These are phyloP conservation scores for Erythrocebus patas DNA, from an alignment of 2,113 vertebrate genomes.

Conservation along the genomic window DNA sequence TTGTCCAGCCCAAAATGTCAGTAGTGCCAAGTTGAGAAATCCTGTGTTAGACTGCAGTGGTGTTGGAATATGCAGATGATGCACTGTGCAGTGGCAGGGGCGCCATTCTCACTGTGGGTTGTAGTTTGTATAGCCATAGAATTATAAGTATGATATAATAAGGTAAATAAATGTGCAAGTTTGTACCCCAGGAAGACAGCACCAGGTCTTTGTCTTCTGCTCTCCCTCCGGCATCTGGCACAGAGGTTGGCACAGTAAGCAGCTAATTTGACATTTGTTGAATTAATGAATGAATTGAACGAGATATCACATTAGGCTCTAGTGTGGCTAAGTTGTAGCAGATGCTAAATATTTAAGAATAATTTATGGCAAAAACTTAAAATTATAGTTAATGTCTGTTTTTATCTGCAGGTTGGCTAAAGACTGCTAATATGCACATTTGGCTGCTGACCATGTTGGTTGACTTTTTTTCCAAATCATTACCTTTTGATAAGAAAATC, in stretches of 20 bases:
- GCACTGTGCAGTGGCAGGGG: no score
- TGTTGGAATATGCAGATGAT: neutral
- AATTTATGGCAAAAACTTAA: neutral
- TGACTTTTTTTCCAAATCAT: neutral
- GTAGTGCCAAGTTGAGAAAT: neutral
- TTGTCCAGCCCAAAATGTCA: neutral
- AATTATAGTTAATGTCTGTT: neutral
- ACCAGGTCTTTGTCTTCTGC: neutral
- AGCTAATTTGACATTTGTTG: neutral
- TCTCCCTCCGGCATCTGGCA: neutral
- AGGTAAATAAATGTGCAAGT: neutral
- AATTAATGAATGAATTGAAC: neutral
- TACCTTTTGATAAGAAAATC: constrained; percentile 20
- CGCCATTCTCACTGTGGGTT: neutral
- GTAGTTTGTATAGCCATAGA: neutral
- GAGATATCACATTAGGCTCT: neutral
- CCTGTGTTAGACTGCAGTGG: neutral
- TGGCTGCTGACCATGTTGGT: neutral
- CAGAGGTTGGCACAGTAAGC: neutral
- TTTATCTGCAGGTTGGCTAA: neutral
- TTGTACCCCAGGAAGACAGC: neutral
- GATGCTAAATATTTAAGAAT: neutral
- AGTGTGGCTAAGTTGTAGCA: neutral
- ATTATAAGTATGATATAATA: neutral
- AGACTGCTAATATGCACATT: neutral